A percentile compares a stretch with the other conserved stretches of the same genome.
phyloP scores from a whole-genome alignment of 35 echinoderm and acorn worm species.

The Strongylocentrotus purpuratus region DNA sequence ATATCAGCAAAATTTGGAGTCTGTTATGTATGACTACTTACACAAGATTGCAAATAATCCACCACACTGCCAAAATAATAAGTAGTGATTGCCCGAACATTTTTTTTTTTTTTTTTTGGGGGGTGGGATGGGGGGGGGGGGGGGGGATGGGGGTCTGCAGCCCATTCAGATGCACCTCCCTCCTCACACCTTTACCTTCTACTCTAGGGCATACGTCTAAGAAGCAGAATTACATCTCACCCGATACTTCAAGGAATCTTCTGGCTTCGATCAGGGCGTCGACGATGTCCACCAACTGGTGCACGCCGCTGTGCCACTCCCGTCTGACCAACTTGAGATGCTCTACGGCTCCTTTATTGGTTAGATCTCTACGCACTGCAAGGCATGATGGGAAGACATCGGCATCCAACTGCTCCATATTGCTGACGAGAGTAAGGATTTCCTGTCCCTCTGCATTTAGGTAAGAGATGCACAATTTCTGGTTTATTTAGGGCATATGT shows the following conservation, averaged over 20 bases:
- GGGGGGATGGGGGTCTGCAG: too few relatives aligned
- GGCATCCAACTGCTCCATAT: slow-evolving; percentile 77
- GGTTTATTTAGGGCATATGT: background rate
- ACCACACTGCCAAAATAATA: too few relatives aligned
- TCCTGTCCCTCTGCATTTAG: slow-evolving; percentile 45
- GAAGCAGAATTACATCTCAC: slow-evolving; percentile 18
- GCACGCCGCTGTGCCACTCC: slow-evolving; percentile 81
- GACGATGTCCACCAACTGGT: slow-evolving; percentile 62
- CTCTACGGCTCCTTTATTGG: slow-evolving; percentile 80
- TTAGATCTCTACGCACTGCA: slow-evolving; percentile 76
- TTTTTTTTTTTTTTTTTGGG: too few relatives aligned
- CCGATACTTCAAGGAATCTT: slow-evolving; percentile 87
- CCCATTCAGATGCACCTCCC: too few relatives aligned
- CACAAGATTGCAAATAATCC: too few relatives aligned
- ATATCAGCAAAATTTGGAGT: too few relatives aligned
- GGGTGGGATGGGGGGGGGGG: too few relatives aligned
- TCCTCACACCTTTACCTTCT: too few relatives aligned
- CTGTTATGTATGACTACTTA: too few relatives aligned
- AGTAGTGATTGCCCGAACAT: too few relatives aligned
- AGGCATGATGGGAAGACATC: slow-evolving; percentile 89
- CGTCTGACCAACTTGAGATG: slow-evolving; percentile 83
- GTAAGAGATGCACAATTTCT: background rate
- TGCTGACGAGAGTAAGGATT: slow-evolving; percentile 48
- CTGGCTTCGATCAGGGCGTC: slow-evolving; percentile 64
- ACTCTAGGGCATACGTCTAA: too few relatives aligned